phyloP scores from a whole-genome alignment of 1,140 invertebrate species.

The Campoletis sonorensis region DNA sequence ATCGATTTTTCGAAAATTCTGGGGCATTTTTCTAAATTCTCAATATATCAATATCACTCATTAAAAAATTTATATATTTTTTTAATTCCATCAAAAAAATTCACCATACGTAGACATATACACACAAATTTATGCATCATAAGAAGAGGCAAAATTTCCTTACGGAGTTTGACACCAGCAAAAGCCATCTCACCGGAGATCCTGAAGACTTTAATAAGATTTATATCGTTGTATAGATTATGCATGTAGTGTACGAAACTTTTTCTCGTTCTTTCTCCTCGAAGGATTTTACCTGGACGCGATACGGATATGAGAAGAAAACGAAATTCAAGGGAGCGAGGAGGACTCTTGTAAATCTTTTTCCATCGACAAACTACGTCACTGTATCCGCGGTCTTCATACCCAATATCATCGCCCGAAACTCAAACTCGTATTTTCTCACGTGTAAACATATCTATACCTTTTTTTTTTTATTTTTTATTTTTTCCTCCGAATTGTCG shows the following conservation, averaged over 20 bases:
- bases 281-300: constrained; percentile 20
- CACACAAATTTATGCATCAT: background rate
- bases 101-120: background rate
- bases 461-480: background rate
- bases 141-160: background rate
- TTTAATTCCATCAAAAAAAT: background rate
- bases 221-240: constrained; percentile 41
- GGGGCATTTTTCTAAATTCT: too few species aligned
- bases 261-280: constrained; percentile 8
- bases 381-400: constrained; percentile 12
- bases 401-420: constrained; percentile 24
- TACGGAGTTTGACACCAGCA: background rate
- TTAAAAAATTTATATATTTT: too few species aligned
- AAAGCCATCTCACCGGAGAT: background rate
- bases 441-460: background rate
- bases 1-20: too few species aligned
- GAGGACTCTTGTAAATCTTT: constrained; percentile 35
- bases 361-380: constrained; percentile 20
- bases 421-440: background rate
- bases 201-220: constrained; percentile 26
- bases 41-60: too few species aligned
- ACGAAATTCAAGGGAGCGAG: background rate
- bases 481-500: background rate
- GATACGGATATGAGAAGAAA: background rate
- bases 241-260: constrained; percentile 43